phyloP scores from a whole-genome alignment of 2,888 invertebrate species.

The Papilio demoleus region DNA sequence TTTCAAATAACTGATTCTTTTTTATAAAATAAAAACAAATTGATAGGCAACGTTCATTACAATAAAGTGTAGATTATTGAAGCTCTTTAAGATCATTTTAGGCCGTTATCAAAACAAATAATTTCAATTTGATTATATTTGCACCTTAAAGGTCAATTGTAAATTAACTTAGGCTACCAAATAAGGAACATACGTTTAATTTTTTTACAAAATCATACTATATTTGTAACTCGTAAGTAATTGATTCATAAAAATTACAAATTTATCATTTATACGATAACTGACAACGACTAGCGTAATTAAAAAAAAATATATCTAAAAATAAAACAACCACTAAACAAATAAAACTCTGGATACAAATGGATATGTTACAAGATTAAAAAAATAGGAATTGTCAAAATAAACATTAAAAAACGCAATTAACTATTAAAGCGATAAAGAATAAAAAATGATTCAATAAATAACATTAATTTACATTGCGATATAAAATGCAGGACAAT shows the following conservation, averaged over 20 bases:
- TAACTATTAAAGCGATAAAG: conserved; percentile 14
- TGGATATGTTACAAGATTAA: neutral
- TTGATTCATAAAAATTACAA: neutral
- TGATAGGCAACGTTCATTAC: neutral
- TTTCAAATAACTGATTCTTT: neutral
- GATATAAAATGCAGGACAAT: neutral
- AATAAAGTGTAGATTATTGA: neutral
- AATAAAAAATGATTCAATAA: conserved; percentile 5
- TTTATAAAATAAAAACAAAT: neutral
- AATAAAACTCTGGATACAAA: conserved; percentile 14
- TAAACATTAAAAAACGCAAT: neutral
- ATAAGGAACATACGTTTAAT: conserved; percentile 15
- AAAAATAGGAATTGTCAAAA: neutral
- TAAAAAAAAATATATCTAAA: neutral
- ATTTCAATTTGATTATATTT: conserved; percentile 5
- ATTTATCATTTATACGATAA: neutral
- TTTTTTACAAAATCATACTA: neutral
- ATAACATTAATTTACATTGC: conserved; percentile 1
- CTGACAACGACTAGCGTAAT: conserved; percentile 8
- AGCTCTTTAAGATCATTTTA: neutral
- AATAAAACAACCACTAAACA: neutral
- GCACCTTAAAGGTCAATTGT: conserved; percentile 8
- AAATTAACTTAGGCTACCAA: conserved; percentile 14
- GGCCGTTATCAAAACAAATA: conserved; percentile 19
- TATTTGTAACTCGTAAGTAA: neutral